phyloP scores from a whole-genome alignment of 2,797 vertebrate species.

The Potorous gilbertii region DNA sequence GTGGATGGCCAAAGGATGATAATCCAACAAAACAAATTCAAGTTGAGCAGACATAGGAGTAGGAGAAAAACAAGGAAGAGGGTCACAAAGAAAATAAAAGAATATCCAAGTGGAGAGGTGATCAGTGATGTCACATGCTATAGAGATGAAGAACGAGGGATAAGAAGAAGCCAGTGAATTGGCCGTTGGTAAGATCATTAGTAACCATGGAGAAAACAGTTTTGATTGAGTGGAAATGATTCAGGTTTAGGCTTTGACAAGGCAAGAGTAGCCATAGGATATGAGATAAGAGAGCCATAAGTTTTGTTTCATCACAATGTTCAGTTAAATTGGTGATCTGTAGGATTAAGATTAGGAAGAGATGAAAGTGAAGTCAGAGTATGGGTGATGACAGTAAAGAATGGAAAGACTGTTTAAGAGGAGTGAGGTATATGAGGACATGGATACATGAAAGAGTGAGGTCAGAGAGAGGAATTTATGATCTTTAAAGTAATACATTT shows the following conservation, averaged over 20 bases:
- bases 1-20: not conserved
- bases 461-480: not conserved
- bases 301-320: not conserved
- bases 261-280: not conserved
- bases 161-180: not conserved
- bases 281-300: not conserved
- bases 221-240: not conserved
- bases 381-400: not conserved
- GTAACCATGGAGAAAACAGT: not conserved
- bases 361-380: not conserved
- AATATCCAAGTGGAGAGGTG: not conserved
- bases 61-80: not conserved
- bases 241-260: not conserved
- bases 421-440: too few relatives aligned
- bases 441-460: too few relatives aligned
- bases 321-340: not conserved
- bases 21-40: not conserved
- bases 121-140: not conserved
- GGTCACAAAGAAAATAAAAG: not conserved
- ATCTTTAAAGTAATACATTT: not conserved
- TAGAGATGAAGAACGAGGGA: not conserved
- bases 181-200: not conserved
- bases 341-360: not conserved
- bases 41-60: not conserved
- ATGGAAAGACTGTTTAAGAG: not conserved